These are phyloP conservation scores for Phaonia tiefii DNA, from an alignment of 2,888 invertebrate species.

Conservation along the genomic window DNA sequence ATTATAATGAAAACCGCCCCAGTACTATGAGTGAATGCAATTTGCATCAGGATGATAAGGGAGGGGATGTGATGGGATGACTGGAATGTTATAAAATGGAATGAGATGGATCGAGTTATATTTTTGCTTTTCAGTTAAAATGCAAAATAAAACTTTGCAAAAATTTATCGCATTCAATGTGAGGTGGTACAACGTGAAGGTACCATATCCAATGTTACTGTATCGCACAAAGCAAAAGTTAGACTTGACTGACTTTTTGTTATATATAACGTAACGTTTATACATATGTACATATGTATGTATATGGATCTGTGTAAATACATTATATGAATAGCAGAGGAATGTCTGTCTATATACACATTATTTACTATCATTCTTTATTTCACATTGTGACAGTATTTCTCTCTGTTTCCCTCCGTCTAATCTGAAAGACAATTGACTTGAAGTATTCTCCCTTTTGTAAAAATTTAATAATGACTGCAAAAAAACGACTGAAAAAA, in stretches of 20 bases:
- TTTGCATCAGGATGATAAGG: slow-evolving; percentile 11
- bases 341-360: too few relatives aligned
- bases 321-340: too few relatives aligned
- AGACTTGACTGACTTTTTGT: slow-evolving; percentile 12
- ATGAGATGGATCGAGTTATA: not conserved
- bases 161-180: not conserved
- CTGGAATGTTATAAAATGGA: not conserved
- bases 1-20: not conserved
- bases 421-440: slow-evolving; percentile 1
- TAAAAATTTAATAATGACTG: slow-evolving; percentile 12
- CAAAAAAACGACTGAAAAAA: not conserved
- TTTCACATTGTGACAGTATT: too few relatives aligned
- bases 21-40: too few relatives aligned
- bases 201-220: not conserved
- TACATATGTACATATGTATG: not conserved
- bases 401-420: not conserved
- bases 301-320: too few relatives aligned
- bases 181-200: not conserved
- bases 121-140: not conserved
- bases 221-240: not conserved
- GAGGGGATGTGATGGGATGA: not conserved
- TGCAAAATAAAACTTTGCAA: slow-evolving; percentile 19
- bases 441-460: not conserved
- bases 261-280: not conserved
- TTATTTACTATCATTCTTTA: not conserved